These are phyloP conservation scores for Drosophila nr. perissopoda DNA, from an alignment of 2,888 invertebrate species.

Conservation along the genomic window DNA sequence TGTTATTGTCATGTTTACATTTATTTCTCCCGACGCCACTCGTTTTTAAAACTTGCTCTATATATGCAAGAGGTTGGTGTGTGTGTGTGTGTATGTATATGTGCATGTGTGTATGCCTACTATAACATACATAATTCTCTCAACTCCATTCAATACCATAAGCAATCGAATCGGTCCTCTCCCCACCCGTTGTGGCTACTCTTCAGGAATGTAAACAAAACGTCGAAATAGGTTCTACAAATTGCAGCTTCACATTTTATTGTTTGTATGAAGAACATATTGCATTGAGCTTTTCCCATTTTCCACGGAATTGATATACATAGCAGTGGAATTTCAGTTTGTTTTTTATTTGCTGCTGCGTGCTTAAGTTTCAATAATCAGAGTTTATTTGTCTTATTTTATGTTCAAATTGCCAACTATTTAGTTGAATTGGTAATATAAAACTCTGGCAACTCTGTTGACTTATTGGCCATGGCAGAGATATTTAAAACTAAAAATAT, in stretches of 20 bases:
- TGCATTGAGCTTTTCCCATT: constrained; percentile 18
- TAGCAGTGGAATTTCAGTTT: constrained; percentile 17
- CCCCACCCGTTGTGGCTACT: neutral
- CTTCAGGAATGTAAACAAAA: constrained; percentile 51
- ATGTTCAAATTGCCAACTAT: neutral
- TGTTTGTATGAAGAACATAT: constrained; percentile 7
- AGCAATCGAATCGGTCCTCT: constrained; percentile 28
- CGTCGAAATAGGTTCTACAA: constrained; percentile 13
- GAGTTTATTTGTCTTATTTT: neutral
- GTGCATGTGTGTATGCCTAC: constrained; percentile 22
- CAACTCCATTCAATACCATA: constrained; percentile 46
- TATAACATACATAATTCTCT: constrained; percentile 54
- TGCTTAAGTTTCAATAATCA: neutral
- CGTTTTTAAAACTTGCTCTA: constrained; percentile 3
- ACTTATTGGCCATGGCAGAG: neutral
- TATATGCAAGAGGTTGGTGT: neutral
- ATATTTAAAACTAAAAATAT: neutral
- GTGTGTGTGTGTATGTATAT: neutral
- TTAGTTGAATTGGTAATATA: neutral
- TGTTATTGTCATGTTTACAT: constrained; percentile 22
- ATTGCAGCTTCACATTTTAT: constrained; percentile 17
- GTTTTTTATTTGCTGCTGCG: neutral
- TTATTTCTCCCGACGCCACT: constrained; percentile 10
- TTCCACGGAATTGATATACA: constrained; percentile 16
- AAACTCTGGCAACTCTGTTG: neutral